Base-by-base conservation (phyloP, 2,888 invertebrate species). In the Eupeodes latifasciatus region DNA sequence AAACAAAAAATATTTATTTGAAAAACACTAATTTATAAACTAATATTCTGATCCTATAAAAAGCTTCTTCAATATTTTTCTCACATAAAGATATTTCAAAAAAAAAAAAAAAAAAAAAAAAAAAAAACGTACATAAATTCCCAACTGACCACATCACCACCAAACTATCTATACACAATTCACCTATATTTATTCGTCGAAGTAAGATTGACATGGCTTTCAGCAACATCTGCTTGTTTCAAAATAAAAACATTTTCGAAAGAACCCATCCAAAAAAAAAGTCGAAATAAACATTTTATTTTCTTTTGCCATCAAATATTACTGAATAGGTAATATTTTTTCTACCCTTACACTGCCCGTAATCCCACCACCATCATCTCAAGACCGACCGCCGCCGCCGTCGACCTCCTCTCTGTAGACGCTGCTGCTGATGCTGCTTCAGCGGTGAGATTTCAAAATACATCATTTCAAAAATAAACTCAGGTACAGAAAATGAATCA, bases 161-260 rank as follows among this genome's bases (percentile, higher is more conserved):
- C 5, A 53, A 69, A 69, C 36, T 69, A 11, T 27, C 3, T 27
- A 27, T 27, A 27, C 12, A 16, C 10, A 16, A n/a, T 36, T 61
- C 36, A 51, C 14, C 51, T 12, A 40, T 40, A 40, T 40, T 40
- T 16, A 16, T 62, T 16, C 40, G 16, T 62, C 62, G 40, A 27
- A 44, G 36, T 36, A 7, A 64, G 61, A 82, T 82, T 82, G 81
- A 82, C 81, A 82, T 77, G 76, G 55, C 62, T 69, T 77, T 82
- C 69, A 82, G 59, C 67, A 76, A 61, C 81, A 81, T 81, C 67
- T 81, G 81, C 10, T 81, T 12, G 47, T 74, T 47, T 14, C 55
- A 80, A 64, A 71, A 64, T 16, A 55, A 72, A 64, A 62, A 72
- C 44, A 53, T 19, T 59, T 62, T 59, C 9, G 14, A 34, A 36